phyloP scores from a whole-genome alignment of 1,140 invertebrate genomes.

The Platyscapa corneri region DNA sequence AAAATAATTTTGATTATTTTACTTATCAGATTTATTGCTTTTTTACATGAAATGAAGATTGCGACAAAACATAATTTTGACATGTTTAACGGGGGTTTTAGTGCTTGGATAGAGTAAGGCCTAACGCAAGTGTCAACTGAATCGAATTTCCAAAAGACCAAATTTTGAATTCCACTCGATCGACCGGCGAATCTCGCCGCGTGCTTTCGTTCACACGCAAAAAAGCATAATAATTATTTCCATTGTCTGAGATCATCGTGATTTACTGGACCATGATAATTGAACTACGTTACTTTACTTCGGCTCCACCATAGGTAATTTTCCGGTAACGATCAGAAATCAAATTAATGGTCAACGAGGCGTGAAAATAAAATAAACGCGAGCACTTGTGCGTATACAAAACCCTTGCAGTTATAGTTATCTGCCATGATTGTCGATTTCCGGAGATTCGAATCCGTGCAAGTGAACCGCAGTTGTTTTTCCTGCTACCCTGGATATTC shows the following conservation, averaged over 20 bases:
- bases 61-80: conserved; percentile 55
- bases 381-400: not conserved
- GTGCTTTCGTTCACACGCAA: not conserved
- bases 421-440: conserved; percentile 30
- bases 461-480: conserved; percentile 9
- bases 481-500: conserved; percentile 18
- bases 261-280: conserved; percentile 21
- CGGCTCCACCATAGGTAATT: conserved; percentile 6
- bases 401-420: not conserved
- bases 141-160: conserved; percentile 23
- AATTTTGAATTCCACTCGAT: conserved; percentile 46
- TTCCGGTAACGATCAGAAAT: conserved; percentile 5
- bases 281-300: not conserved
- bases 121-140: conserved; percentile 57
- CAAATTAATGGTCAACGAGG: conserved; percentile 17
- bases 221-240: not conserved
- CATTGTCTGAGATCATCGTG: not conserved
- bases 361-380: not conserved
- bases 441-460: conserved; percentile 3
- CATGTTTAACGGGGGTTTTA: conserved; percentile 61
- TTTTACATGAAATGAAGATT: conserved; percentile 1
- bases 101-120: conserved; percentile 73
- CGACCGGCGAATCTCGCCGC: conserved; percentile 56
- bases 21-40: not conserved
- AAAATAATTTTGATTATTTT: conserved; percentile 45